Evolutionary conservation across 2,797 vertebrate species (phyloP), one percentile per base, ranked within the genome.

Genomic region (Ceryle rudis): DNA sequence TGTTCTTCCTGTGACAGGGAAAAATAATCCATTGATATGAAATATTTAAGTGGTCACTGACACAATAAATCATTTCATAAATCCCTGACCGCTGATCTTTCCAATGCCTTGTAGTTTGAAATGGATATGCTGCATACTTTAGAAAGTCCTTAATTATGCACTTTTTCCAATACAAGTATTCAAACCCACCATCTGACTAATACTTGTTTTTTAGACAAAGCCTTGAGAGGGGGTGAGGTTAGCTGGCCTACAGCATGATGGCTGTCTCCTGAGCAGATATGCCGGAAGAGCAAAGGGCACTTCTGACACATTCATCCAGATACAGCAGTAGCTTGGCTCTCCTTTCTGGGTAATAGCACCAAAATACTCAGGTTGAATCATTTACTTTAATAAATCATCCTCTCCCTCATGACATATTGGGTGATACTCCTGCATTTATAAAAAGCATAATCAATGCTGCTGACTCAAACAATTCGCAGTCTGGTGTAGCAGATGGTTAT

Each of bases 21-120:
- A 93, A 86, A 95, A 37, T 8, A 88, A 64, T 62, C 58, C 31
- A 42, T 61, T 66, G 44, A 94, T 91, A 66, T 31, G 44, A 95
- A 86, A 70, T 31, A 49, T 72, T 62, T 86, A 62, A 66, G 42
- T 57, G 54, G 66, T 66, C 75, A 60, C 44, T 64, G 55, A 54
- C 51, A 84, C 42, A 90, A 70, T 60, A 81, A 83, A 94, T 86
- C 1, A 47, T 86, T 90, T 75, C 22, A 49, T 51, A 86, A 88
- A 72, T 60, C 79, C n/a, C 73, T 89, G 42, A 58, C 79, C 79
- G 44, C 29, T 26, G 42, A 83, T 93, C n/a, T 86, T 83, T 64
- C 91, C 85, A 66, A 54, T 35, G 29, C 49, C 80, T 66, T 58
- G 54, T 66, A 51, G 49, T 78, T 81, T 62, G 72, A 88, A 86